Base-by-base conservation (phyloP, 2,113 vertebrate genomes). In the Meleagris gallopavo region DNA sequence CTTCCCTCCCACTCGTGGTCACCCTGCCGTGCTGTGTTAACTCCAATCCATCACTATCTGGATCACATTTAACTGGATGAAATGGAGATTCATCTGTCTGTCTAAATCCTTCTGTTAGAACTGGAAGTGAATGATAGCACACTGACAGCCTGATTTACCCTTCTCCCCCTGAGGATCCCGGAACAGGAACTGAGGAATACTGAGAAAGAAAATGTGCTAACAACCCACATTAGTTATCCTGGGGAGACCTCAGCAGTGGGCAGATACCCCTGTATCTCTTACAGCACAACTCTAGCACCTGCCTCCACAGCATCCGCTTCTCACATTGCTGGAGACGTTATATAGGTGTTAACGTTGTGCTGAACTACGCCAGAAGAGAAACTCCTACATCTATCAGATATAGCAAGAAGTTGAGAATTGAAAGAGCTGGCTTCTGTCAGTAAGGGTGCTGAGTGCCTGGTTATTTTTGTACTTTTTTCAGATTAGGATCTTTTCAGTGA, bases 141-240 rank as follows among this genome's bases (percentile, higher is more conserved):
- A 79, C 36, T 82, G 78, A 91, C 62, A 91, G 64, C 13, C 62
- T 91, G 90, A 91, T 94, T 93, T 93, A 94, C 83, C 83, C 85
- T 66, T 80, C 79, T 32, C 32, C 58, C 79, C 75, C 82, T 74
- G 72, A 50, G 89, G 85, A 91, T 50, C n/a, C n/a, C 60, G 43
- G 67, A 54, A 85, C 57, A 55, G 78, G 67, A 89, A 62, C 19
- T 50, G 30, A 72, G 29, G 60, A 83, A 80, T 27, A 77, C 55
- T 34, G 52, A 86, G 65, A 64, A 83, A 70, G 41, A 88, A 50
- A 90, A 67, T 2, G n/a, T 50, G 72, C 64, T 86, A 93, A 85
- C 67, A 90, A 38, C 46, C 32, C 6, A 0, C 73, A 78, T 66
- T 71, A 46, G 32, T 38, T 11, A 83, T 11, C 64, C 78, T 62